phyloP scores from a whole-genome alignment of 2,888 invertebrate genomes.

The Caradrina kadenii region DNA sequence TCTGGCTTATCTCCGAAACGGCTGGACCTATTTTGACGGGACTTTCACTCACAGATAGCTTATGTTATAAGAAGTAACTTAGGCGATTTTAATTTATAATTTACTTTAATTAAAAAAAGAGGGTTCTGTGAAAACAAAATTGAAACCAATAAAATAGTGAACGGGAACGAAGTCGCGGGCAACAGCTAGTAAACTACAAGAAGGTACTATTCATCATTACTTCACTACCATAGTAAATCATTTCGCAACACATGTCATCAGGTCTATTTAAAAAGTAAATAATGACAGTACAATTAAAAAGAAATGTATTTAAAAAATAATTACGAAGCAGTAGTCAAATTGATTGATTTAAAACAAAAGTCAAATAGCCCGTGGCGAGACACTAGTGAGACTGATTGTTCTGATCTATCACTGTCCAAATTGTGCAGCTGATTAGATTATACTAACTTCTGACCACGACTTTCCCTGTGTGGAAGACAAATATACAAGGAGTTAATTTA shows the following conservation, averaged over 20 bases:
- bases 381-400: slow-evolving; percentile 14
- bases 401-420: slow-evolving; percentile 35
- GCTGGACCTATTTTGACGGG: too few relatives aligned
- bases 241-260: slow-evolving; percentile 22
- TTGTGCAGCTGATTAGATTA: slow-evolving; percentile 4
- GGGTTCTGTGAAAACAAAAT: too few relatives aligned
- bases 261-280: slow-evolving; percentile 1
- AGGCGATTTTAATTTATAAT: too few relatives aligned
- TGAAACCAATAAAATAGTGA: too few relatives aligned
- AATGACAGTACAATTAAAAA: slow-evolving; percentile 17
- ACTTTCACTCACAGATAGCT: too few relatives aligned
- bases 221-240: slow-evolving; percentile 2
- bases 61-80: too few relatives aligned
- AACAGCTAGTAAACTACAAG: not conserved
- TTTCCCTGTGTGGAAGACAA: too few relatives aligned
- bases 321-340: slow-evolving; percentile 4
- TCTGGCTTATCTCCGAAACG: too few relatives aligned
- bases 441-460: not conserved
- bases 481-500: too few relatives aligned
- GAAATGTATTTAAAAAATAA: slow-evolving; percentile 26
- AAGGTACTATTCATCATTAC: slow-evolving; percentile 10
- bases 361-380: slow-evolving; percentile 38
- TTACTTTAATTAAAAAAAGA: too few relatives aligned
- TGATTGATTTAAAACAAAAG: slow-evolving; percentile 23
- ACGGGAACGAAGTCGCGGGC: too few relatives aligned